Base-by-base conservation (phyloP, 2,888 invertebrate genomes). In the Raillietiella orientalis region DNA sequence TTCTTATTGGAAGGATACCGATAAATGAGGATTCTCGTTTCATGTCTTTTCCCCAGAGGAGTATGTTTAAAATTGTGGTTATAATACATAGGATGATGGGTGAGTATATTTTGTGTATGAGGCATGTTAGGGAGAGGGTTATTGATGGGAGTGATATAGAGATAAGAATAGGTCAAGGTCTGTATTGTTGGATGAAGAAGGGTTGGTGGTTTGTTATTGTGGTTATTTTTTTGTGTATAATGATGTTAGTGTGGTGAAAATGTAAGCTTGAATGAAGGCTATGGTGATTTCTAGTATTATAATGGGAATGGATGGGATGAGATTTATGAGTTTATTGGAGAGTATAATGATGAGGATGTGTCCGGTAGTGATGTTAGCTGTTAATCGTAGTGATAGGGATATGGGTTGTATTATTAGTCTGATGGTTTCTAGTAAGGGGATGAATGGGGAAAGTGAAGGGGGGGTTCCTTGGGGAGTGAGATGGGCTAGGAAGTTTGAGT, bases 351-450 rank as follows among this genome's bases (percentile, higher is more conserved):
- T 43, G 40, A 66, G 35, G 45, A 66, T 40, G 42, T 66, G 63
- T 0, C 64, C 65, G 2, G 66, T 62, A 52, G 65, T 63, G 58
- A 66, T 65, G 52, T 66, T 66, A n/a, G 66, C 66, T 4, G 60
- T 55, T 50, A 66, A 40, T 33, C 66, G 65, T 30, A 67, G 55
- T 1, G 61, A 57, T 50, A 66, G 45, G 3, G 66, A 66, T 42
- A 56, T 49, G 0, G 64, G 62, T 8, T 62, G 63, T 45, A 66
- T 65, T 34, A 63, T 36, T 49, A 64, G 65, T 37, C 64, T 66
- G 47, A 63, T 59, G 19, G 59, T 55, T 60, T 66, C 66, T 56
- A 66, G 65, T 45, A 61, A 42, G 5, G 66, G 63, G 53, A 66
- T 62, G 50, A 66, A 65, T 15, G 62, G 60, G 49, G 64, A 63